These are phyloP conservation scores for Stenoptilia bipunctidactyla DNA, from an alignment of 2,888 invertebrate genomes.

Conservation along the genomic window DNA sequence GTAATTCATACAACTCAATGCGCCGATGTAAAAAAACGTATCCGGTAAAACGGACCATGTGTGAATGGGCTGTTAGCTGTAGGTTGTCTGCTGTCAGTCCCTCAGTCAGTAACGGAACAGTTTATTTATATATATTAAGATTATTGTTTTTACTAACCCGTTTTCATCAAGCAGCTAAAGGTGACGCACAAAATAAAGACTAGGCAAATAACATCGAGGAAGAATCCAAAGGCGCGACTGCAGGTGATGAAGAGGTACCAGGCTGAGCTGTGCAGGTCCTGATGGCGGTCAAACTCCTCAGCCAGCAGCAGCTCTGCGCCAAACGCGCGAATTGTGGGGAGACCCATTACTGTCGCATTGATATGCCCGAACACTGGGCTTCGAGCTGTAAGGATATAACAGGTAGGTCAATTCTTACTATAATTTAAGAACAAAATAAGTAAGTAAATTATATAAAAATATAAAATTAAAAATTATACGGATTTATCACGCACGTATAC, in stretches of 20 bases:
- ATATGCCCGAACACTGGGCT: constrained; percentile 89
- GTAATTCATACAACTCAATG: no score
- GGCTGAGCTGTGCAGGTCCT: constrained; percentile 76
- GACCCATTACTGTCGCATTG: constrained; percentile 82
- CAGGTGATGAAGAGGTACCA: constrained; percentile 77
- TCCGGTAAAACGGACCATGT: no score
- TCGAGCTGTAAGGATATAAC: constrained; percentile 70
- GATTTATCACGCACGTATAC: no score
- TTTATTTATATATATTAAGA: no score
- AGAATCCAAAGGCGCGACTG: constrained; percentile 76
- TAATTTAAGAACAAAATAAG: no score
- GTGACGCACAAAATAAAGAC: constrained; percentile 75
- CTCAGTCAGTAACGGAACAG: no score
- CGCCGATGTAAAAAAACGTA: no score
- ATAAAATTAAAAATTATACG: no score
- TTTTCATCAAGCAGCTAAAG: constrained; percentile 70
- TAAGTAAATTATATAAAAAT: no score
- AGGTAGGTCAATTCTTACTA: no score
- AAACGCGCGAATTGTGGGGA: constrained; percentile 85
- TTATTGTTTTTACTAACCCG: constrained; percentile 30
- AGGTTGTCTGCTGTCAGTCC: no score
- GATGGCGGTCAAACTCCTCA: constrained; percentile 67
- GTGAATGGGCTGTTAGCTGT: no score
- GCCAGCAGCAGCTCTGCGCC: constrained; percentile 75
- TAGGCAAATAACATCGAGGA: constrained; percentile 74